A percentile compares a stretch with the other conserved stretches of the same genome.
phyloP scores from a whole-genome alignment of 2,888 invertebrate genomes.

The Pollenia amentaria region DNA sequence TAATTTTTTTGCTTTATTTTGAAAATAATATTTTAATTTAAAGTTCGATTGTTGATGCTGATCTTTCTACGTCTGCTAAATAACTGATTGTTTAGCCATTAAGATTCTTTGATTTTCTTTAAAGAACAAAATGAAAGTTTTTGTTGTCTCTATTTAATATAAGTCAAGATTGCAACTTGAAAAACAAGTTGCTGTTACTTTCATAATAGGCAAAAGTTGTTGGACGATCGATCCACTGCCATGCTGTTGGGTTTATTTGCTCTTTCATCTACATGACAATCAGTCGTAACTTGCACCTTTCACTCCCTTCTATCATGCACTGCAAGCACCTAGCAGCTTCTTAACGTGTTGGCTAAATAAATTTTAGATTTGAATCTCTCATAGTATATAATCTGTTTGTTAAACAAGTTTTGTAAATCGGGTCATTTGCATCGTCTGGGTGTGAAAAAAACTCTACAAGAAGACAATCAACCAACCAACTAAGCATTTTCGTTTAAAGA shows the following conservation, averaged over 20 bases:
- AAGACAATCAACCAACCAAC: constrained; percentile 36
- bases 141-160: not conserved
- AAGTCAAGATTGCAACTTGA: constrained; percentile 57
- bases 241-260: constrained; percentile 22
- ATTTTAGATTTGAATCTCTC: not conserved
- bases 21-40: constrained; percentile 6
- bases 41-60: constrained; percentile 15
- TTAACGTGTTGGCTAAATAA: constrained; percentile 51
- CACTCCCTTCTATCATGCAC: constrained; percentile 25
- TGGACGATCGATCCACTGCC: constrained; percentile 16
- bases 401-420: constrained; percentile 68
- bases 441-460: constrained; percentile 57
- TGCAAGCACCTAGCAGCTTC: constrained; percentile 27
- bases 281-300: constrained; percentile 21
- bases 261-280: constrained; percentile 5
- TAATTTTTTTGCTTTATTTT: not conserved
- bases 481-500: not conserved
- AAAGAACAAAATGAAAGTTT: constrained; percentile 74
- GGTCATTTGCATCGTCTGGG: constrained; percentile 62
- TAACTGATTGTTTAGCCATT: constrained; percentile 48
- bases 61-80: constrained; percentile 51
- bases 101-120: constrained; percentile 70
- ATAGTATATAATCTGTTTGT: constrained; percentile 25
- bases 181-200: constrained; percentile 69
- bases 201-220: constrained; percentile 60